Base-by-base conservation (phyloP, 2,113 vertebrate species). In the Rhodinocichla rosea region DNA sequence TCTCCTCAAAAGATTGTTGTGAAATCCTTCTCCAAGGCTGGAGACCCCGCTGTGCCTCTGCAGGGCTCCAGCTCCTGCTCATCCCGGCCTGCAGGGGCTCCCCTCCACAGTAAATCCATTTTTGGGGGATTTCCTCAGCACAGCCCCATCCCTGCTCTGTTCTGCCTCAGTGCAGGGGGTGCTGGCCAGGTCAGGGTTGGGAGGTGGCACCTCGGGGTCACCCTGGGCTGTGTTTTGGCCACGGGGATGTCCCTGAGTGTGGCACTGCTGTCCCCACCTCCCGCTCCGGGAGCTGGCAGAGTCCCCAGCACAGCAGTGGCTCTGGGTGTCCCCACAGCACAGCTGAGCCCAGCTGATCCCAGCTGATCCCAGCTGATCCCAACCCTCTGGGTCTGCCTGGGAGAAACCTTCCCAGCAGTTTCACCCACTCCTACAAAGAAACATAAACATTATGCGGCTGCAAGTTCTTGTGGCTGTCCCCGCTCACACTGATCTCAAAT, bases 311-410 rank as follows among this genome's bases (percentile, higher is more conserved):
- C 64, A 39, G 86, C 78, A 47, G 81, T 22, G 91, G 89, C 89
- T 88, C 94, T 86, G 69, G 83, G 55, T 94, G 93, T 92, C 59
- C 82, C 71, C 15, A 2, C 44, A 83, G 27, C 49, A 53, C 91
- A 86, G 5, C 79, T 26, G 76, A 73, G 76, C 27, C 39, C 60
- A 57, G 26, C 84, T 37, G 26, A 32, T 22, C 56, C 81, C 39
- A n/a, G 13, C 80, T 37, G 26, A 32, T 22, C 56, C 81, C 39
- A n/a, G 13, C 80, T n/a, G 26, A 44, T 22, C 57, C 81, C 59
- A n/a, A 1, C 23, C 70, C 59, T 86, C 62, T n/a, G 87, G 37
- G 47, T 56, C n/a, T 13, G 7, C 22, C 63, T 39, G 47, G 65
- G 37, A 87, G 33, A 92, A 90, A 57, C 15, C 28, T 69, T 74